Evolutionary conservation across 2,888 invertebrate species (phyloP), one percentile per base, ranked within the genome.

Genomic region (Metellina segmentata): DNA sequence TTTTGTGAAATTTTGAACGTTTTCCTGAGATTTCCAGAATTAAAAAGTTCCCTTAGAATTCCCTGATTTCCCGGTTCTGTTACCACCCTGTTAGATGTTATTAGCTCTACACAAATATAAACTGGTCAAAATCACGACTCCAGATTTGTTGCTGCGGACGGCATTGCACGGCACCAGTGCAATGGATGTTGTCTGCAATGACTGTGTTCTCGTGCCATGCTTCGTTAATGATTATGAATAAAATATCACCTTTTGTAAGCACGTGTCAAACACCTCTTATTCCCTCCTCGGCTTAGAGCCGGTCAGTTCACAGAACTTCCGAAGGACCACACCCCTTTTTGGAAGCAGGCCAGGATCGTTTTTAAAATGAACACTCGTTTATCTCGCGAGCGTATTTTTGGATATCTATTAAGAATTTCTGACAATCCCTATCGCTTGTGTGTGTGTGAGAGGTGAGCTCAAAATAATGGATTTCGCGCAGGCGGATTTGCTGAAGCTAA

Each of bases 201-300:
- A n/a, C 52, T 16, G 34, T 79, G 79, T 79, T 79, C 79, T 79
- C 53, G 53, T 72, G 71, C 71, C 19, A 71, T 83, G 82, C 82
- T 72, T 83, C 82, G 82, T 83, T 83, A 83, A 83, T 83, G 72
- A 11, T 51, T 72, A 71, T 83, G 72, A 83, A 83, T 83, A 71
- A 83, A 83, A 83, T 71, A 83, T 83, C 83, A 72, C 83, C 70
- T 83, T 72, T 83, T 83, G 72, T 83, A 83, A 83, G 83, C 83
- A 83, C 74, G 74, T 83, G 83, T 83, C 83, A 83, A 83, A 83
- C 83, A 83, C 83, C 83, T 83, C 74, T 79, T 53, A 52, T 85
- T 75, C 70, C 20, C 81, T 86, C 51, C 79, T 48, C 61, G 61
- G 51, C 75, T 53, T 70, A 49, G 61, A n/a, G 51, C 77, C 53